Evolutionary conservation across 2,888 invertebrate species (phyloP).

Genomic region (Nezara viridula): DNA sequence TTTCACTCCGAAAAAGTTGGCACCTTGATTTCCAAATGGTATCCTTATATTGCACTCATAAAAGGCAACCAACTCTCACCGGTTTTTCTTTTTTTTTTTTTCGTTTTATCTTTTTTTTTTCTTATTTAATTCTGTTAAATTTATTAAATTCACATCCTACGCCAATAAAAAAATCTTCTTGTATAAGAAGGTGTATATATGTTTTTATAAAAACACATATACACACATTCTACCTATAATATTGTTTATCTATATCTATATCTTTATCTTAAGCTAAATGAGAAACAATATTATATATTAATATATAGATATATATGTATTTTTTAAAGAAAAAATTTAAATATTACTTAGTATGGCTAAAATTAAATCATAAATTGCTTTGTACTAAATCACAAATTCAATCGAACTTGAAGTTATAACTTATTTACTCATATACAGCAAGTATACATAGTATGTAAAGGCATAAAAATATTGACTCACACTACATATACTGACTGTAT

Average conservation of each 20-base stretch:
- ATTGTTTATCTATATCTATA: conserved; percentile 43
- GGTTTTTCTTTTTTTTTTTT: conserved; percentile 40
- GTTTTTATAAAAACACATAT: neutral
- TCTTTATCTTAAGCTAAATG: conserved; percentile 42
- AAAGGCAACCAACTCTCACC: conserved; percentile 47
- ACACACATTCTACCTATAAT: conserved; percentile 36
- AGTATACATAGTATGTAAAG: neutral
- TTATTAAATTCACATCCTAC: conserved; percentile 50
- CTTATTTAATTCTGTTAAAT: neutral
- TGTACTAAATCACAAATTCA: conserved; percentile 56
- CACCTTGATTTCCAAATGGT: conserved; percentile 1
- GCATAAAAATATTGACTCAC: neutral
- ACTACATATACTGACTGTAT: neutral
- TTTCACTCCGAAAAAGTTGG: conserved; percentile 38
- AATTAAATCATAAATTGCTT: conserved; percentile 37
- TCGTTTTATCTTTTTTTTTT: neutral
- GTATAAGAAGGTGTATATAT: neutral
- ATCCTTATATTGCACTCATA: conserved; percentile 50
- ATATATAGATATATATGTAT: neutral
- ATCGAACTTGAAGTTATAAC: conserved; percentile 31
- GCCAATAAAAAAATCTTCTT: conserved; percentile 41
- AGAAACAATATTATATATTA: conserved; percentile 41
- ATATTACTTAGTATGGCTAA: conserved; percentile 14
- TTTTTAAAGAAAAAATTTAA: conserved; percentile 32
- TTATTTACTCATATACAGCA: neutral